A percentile compares a stretch with the other conserved stretches of the same genome.
Conservation (phyloP, 1,140 invertebrate genomes). For the Lepidurus couesii region DNA sequence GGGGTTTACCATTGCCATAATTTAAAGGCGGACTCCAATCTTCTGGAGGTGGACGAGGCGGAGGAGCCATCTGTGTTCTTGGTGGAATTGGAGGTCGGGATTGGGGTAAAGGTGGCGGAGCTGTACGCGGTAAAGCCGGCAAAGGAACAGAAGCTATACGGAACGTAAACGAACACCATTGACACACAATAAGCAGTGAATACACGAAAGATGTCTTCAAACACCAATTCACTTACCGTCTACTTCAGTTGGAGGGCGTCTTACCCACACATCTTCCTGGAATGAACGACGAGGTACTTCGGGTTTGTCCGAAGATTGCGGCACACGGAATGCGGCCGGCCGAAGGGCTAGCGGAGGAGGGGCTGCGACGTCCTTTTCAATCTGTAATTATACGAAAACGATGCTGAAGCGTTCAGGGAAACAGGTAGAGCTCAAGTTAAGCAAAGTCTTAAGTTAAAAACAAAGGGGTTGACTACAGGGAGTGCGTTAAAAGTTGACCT, state of each 20-base stretch:
- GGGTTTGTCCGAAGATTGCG: not conserved
- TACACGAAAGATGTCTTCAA: not conserved
- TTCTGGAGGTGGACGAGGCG: constrained; percentile 17
- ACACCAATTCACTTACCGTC: not conserved
- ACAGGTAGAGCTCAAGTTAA: no score
- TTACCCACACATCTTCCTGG: constrained; percentile 2
- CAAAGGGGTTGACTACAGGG: not conserved
- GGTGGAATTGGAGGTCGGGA: constrained; percentile 33
- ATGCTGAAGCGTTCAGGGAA: not conserved
- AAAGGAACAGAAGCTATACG: constrained; percentile 24
- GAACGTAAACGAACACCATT: constrained; percentile 23
- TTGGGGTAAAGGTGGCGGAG: constrained; percentile 34
- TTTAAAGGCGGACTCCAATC: constrained; percentile 3
- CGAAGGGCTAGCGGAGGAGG: not conserved
- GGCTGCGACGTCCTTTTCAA: not conserved
- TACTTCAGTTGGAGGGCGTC: not conserved
- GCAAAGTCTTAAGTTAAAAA: not conserved
- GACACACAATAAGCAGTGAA: not conserved
- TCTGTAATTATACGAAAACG: not conserved
- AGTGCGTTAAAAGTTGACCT: not conserved
- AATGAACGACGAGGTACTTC: constrained; percentile 6
- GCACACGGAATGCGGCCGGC: not conserved
- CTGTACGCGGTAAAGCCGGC: constrained; percentile 30
- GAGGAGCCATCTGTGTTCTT: constrained; percentile 24
- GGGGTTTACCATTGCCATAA: constrained; percentile 27